Conservation (phyloP, 2,797 vertebrate species). For the Acestrorhynchus altus region DNA sequence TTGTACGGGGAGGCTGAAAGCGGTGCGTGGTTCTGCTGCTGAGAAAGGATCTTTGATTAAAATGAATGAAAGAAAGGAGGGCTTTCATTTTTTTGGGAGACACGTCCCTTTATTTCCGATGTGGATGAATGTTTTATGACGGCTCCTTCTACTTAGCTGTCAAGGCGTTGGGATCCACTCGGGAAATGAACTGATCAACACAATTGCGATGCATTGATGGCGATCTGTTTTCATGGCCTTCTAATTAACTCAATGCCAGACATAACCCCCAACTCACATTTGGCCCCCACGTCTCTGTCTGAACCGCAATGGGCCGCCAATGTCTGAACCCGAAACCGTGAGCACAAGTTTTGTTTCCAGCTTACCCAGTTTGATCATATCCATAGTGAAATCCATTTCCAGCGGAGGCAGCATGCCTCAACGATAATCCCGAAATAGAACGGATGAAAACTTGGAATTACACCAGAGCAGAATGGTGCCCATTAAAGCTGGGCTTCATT, state of each 20-base stretch:
- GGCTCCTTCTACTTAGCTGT: constrained; percentile 53
- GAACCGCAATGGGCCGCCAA: no score
- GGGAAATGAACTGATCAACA: constrained; percentile 45
- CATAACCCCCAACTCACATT: background rate
- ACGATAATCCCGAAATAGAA: background rate
- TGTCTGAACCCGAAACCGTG: background rate
- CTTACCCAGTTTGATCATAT: background rate
- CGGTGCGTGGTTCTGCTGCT: constrained; percentile 9
- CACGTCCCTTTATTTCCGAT: background rate
- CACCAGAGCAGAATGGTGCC: background rate
- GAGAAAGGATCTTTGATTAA: constrained; percentile 36
- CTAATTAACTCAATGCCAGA: constrained; percentile 65
- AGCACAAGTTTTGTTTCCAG: background rate
- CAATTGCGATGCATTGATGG: constrained; percentile 55
- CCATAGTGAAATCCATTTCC: no score
- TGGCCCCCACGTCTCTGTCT: constrained; percentile 22
- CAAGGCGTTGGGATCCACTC: constrained; percentile 52
- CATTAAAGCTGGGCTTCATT: no score
- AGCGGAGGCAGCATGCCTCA: no score
- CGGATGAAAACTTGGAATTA: background rate
- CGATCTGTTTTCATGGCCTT: constrained; percentile 68
- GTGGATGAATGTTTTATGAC: constrained; percentile 38
- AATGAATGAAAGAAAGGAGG: constrained; percentile 19
- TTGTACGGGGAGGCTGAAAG: constrained; percentile 36
- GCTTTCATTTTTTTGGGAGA: constrained; percentile 43